Percentiles rank a stretch among this genome's conserved stretches.
These are phyloP conservation scores for Chiroxiphia lanceolata DNA, from an alignment of 2,797 vertebrate genomes.

Conservation along the genomic window DNA sequence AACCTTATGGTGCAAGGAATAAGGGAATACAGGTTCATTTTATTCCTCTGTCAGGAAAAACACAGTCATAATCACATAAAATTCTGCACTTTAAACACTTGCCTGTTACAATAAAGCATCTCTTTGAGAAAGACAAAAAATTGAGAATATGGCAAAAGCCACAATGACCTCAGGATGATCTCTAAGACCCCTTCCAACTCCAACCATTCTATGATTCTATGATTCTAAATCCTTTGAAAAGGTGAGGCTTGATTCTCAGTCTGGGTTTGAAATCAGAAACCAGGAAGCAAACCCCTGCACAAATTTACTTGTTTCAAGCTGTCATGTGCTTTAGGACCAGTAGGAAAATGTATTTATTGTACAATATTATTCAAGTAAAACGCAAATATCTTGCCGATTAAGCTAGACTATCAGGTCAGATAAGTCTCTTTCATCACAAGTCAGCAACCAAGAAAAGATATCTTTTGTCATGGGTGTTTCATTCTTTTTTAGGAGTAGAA, in stretches of 20 bases:
- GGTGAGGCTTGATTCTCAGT: neutral
- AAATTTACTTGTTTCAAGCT: neutral
- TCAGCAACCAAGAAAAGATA: neutral
- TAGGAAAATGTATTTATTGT: neutral
- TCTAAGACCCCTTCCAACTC: neutral
- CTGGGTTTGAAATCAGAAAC: neutral
- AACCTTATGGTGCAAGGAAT: neutral
- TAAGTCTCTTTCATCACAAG: neutral
- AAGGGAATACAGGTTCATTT: neutral
- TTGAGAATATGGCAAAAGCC: neutral
- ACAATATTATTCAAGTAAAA: neutral
- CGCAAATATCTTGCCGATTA: neutral
- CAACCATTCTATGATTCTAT: neutral
- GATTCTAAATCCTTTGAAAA: neutral
- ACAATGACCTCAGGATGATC: neutral
- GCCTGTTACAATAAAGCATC: conserved; percentile 50
- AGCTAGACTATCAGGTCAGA: neutral
- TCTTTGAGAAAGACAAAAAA: conserved; percentile 45
- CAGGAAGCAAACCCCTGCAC: neutral
- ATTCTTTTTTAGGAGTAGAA: neutral
- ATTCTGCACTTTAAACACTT: conserved; percentile 49
- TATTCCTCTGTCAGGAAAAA: conserved; percentile 28
- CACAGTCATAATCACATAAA: conserved; percentile 30
- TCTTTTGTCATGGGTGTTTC: neutral
- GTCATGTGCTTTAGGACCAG: neutral